A percentile compares a stretch with the other conserved stretches of the same genome.
These are phyloP conservation scores for Coleophora deauratella DNA, from an alignment of 2,888 invertebrate genomes.

Conservation along the genomic window DNA sequence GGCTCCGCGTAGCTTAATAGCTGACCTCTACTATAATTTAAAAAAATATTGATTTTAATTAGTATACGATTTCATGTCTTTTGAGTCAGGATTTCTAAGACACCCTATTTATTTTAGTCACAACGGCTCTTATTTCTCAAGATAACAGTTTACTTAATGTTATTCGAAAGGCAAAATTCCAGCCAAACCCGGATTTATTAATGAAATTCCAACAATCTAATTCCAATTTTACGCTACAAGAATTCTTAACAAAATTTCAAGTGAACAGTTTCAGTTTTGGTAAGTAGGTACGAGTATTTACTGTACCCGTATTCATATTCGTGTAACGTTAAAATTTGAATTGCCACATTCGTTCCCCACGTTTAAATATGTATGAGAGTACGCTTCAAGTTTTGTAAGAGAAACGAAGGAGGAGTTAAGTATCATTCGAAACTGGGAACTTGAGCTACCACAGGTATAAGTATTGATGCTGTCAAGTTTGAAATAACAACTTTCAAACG, in stretches of 20 bases:
- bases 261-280: background rate
- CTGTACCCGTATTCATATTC: conserved; percentile 20
- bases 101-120: no score
- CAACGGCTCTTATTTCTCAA: no score
- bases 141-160: no score
- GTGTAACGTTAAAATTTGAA: conserved; percentile 27
- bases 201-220: conserved; percentile 9
- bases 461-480: conserved; percentile 40
- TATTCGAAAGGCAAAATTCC: no score
- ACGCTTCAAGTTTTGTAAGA: conserved; percentile 39
- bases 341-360: conserved; percentile 35
- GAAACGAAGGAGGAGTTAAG: conserved; percentile 26
- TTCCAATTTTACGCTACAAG: conserved; percentile 24
- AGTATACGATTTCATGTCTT: no score
- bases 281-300: background rate
- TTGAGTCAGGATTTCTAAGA: no score
- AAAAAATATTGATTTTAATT: no score
- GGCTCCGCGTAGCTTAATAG: no score
- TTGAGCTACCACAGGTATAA: conserved; percentile 42
- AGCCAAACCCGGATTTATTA: background rate
- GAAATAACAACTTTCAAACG: conserved; percentile 34
- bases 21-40: no score
- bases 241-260: conserved; percentile 9
- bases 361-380: conserved; percentile 51
- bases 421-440: conserved; percentile 40